A percentile compares a stretch with the other conserved stretches of the same genome.
Conservation (phyloP, 2,797 vertebrate species). For the Emys orbicularis region DNA sequence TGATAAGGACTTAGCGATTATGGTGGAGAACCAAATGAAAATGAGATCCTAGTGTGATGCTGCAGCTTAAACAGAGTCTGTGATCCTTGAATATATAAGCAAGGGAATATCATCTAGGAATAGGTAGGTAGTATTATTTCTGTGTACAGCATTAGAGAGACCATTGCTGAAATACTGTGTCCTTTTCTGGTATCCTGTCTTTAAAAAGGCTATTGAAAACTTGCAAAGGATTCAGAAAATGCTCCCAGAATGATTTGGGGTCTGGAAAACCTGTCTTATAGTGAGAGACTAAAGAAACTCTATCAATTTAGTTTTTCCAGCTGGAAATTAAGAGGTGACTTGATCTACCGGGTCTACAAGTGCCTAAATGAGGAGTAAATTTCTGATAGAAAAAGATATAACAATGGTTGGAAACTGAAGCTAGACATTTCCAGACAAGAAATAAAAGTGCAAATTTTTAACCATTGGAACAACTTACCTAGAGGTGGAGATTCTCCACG, state of each 20-base stretch:
- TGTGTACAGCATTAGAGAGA: background rate
- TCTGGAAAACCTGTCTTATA: slow-evolving; percentile 7
- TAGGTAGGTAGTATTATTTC: background rate
- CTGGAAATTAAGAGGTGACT: background rate
- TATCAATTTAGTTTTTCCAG: background rate
- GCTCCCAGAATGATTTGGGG: slow-evolving; percentile 25
- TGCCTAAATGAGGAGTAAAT: background rate
- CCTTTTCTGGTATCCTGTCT: background rate
- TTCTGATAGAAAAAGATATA: background rate
- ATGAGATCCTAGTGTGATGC: slow-evolving; percentile 46
- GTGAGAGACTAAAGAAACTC: too few relatives aligned
- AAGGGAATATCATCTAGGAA: slow-evolving; percentile 55
- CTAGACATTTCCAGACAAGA: too few relatives aligned
- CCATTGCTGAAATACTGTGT: background rate
- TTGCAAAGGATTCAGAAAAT: slow-evolving; percentile 26
- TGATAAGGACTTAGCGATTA: slow-evolving; percentile 54
- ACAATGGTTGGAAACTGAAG: too few relatives aligned
- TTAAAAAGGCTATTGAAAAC: background rate
- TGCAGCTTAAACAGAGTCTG: background rate
- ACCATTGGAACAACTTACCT: background rate
- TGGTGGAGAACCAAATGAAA: slow-evolving; percentile 53
- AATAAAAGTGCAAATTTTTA: background rate
- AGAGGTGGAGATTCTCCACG: too few relatives aligned
- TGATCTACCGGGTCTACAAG: background rate
- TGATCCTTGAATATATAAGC: background rate